Base-by-base conservation (phyloP, 2,113 vertebrate species). In the Alces alces region DNA sequence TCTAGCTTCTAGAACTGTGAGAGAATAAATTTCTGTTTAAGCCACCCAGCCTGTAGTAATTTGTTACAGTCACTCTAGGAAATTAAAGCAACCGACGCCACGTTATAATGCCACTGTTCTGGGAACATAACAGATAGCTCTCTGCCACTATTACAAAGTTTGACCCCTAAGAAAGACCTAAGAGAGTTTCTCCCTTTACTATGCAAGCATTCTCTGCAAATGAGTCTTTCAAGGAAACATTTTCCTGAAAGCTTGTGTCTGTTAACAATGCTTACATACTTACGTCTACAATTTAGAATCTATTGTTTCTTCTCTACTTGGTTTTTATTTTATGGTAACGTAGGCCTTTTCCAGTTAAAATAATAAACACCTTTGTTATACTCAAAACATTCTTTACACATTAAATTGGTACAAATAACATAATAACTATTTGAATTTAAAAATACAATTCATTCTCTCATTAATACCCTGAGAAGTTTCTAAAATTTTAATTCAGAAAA, bases 401-500 rank as follows among this genome's bases (percentile, higher is more conserved):
- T 86, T 52, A 86, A 93, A 80, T 93, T 33, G 84, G 43, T 43
- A 66, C 36, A 85, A 83, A 89, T 93, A 96, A 30, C 33, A 95
- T 70, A 61, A 21, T 90, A 36, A 12, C n/a, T 87, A 87, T 47
- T 47, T 76, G 15, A 12, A 88, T 43, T 87, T 87, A n/a, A 86
- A 96, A 86, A 96, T 45, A 16, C 4, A 73, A 66, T 86, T 88
- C 33, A 87, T 80, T 79, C 52, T 89, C 57, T 79, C 47, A 91
- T 91, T 84, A 52, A 33, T 92, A 85, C 50, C 84, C 84, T 89
- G 57, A 94, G 94, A 95, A 91, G 3, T 73, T 70, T n/a, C 12
- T 60, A 93, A 95, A 7, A 92, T 94, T 95, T 61, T 39, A 78
- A 92, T 92, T 52, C 73, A 94, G 47, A 92, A 90, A 92, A 80